phyloP scores from a whole-genome alignment of 2,797 vertebrate species.

The Poecile montanus region DNA sequence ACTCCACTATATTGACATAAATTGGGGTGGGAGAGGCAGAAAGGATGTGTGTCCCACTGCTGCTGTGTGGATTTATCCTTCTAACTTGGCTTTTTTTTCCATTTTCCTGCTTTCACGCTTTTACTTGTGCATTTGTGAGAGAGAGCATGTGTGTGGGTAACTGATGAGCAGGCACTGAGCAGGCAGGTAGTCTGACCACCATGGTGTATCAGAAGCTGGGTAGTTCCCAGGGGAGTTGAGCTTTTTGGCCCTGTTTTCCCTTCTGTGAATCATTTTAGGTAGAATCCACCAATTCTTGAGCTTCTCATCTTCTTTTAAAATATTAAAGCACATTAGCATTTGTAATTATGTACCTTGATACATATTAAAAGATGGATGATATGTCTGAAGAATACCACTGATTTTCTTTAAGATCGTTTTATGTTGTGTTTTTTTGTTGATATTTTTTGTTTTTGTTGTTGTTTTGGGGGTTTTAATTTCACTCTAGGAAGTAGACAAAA shows the following conservation, averaged over 20 bases:
- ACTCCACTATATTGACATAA: background rate
- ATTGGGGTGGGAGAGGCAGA: background rate
- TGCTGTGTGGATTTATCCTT: background rate
- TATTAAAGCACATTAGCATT: background rate
- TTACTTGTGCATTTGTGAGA: background rate
- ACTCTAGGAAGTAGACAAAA: background rate
- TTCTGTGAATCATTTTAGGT: background rate
- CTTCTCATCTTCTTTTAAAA: background rate
- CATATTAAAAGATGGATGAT: background rate
- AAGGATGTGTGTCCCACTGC: background rate
- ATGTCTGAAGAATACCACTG: background rate
- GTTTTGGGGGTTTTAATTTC: background rate
- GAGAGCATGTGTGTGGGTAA: fast-evolving
- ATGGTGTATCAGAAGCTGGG: fast-evolving
- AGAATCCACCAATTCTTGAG: background rate
- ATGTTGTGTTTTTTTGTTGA: background rate
- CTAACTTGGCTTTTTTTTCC: background rate
- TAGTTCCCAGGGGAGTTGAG: background rate
- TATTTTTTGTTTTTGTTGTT: background rate
- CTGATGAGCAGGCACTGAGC: background rate
- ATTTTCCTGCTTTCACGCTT: background rate
- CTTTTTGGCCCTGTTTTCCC: background rate
- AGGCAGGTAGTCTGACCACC: background rate
- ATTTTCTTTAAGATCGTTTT: background rate
- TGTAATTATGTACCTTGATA: background rate